These are phyloP conservation scores for Trematomus bernacchii DNA, from an alignment of 2,797 vertebrate genomes.

Conservation along the genomic window DNA sequence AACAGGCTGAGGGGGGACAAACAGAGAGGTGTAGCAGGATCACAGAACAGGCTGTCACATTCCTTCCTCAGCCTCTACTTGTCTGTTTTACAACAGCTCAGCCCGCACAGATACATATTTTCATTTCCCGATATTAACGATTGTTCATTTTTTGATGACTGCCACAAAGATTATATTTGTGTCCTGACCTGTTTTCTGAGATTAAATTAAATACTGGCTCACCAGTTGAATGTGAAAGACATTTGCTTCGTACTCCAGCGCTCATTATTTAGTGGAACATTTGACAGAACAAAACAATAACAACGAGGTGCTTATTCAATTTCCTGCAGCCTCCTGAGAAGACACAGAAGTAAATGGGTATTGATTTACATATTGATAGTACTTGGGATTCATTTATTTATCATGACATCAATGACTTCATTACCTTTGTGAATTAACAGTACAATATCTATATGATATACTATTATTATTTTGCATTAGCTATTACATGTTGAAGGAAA, in stretches of 20 bases:
- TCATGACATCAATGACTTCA: neutral
- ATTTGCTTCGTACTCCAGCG: neutral
- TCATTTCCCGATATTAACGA: neutral
- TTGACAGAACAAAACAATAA: constrained; percentile 1
- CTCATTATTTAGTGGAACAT: neutral
- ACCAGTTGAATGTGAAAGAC: constrained; percentile 1
- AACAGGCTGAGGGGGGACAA: constrained; percentile 72
- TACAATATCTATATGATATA: neutral
- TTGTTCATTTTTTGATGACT: constrained; percentile 12
- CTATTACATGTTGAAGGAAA: constrained; percentile 4
- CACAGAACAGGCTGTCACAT: constrained; percentile 64
- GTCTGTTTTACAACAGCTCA: constrained; percentile 14
- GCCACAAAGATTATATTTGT: neutral
- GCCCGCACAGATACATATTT: neutral
- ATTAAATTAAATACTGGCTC: neutral
- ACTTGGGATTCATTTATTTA: neutral
- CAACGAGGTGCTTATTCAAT: neutral
- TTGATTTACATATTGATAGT: constrained; percentile 18
- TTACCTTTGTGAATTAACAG: neutral
- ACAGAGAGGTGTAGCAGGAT: constrained; percentile 56
- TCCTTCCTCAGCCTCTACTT: constrained; percentile 53
- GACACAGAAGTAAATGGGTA: neutral
- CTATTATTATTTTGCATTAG: constrained; percentile 2
- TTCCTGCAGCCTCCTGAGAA: neutral
- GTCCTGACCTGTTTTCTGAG: neutral